Evolutionary conservation across 2,888 invertebrate species (phyloP).

Genomic region (Cryptocheilus praepositus): DNA sequence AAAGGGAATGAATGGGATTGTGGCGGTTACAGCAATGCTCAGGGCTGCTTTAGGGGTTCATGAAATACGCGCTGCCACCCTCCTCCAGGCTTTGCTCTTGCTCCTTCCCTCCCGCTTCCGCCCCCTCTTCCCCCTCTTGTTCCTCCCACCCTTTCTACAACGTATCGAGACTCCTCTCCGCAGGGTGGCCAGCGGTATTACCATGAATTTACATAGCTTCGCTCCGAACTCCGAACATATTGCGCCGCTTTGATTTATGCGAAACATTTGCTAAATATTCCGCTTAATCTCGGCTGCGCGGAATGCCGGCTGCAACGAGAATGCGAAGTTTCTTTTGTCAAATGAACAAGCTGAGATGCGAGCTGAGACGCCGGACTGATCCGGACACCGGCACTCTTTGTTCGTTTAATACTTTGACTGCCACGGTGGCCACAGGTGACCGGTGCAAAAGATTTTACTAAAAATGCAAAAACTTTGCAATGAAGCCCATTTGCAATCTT

Average conservation of each 20-base stretch:
- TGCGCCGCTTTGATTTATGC: conserved; percentile 72
- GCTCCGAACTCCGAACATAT: conserved; percentile 68
- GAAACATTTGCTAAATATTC: conserved; percentile 73
- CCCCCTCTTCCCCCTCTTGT: conserved; percentile 30
- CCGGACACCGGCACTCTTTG: too few species aligned
- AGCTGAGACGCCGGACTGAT: too few species aligned
- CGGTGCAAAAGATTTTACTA: too few species aligned
- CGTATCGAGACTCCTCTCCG: conserved; percentile 62
- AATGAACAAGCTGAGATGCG: too few species aligned
- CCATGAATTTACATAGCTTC: conserved; percentile 73
- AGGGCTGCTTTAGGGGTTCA: conserved; percentile 66
- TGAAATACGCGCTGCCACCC: conserved; percentile 65
- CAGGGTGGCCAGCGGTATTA: conserved; percentile 67
- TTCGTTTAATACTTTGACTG: too few species aligned
- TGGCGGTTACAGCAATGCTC: conserved; percentile 65
- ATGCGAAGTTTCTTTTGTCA: background rate
- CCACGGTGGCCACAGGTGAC: too few species aligned
- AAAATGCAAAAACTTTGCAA: too few species aligned
- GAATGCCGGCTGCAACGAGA: conserved; percentile 12
- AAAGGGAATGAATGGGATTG: conserved; percentile 72
- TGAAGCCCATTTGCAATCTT: too few species aligned
- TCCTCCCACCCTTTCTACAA: conserved; percentile 20
- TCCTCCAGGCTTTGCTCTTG: conserved; percentile 38
- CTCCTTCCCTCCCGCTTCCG: conserved; percentile 35
- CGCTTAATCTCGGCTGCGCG: conserved; percentile 62